Evolutionary conservation across 2,113 vertebrate species (phyloP).

Genomic region (Xyrauchen texanus): DNA sequence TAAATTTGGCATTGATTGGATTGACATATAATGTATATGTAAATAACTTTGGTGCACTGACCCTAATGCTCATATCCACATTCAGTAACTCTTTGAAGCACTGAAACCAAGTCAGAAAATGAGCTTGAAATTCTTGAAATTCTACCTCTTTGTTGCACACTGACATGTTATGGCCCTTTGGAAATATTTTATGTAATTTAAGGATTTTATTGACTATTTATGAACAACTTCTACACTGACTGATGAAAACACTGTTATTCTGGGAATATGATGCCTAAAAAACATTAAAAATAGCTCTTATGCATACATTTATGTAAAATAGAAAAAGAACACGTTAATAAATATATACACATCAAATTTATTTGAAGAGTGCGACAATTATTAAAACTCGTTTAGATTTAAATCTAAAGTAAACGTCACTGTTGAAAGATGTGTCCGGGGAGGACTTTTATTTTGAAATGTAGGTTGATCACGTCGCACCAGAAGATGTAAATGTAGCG

Average conservation of each 20-base stretch:
- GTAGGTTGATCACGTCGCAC: background rate
- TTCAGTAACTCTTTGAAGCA: conserved; percentile 50
- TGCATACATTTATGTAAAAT: conserved; percentile 68
- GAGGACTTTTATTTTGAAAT: conserved; percentile 56
- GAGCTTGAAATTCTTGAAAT: conserved; percentile 55
- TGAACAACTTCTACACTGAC: no score
- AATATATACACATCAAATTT: conserved; percentile 56
- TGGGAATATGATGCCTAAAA: conserved; percentile 36
- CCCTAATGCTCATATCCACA: conserved; percentile 38
- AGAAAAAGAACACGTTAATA: conserved; percentile 57
- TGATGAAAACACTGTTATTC: conserved; percentile 37
- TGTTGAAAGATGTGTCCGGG: background rate
- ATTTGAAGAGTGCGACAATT: conserved; percentile 3
- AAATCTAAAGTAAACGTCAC: background rate
- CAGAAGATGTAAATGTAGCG: conserved; percentile 31
- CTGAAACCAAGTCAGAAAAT: conserved; percentile 60
- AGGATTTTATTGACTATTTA: conserved; percentile 55
- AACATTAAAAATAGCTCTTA: conserved; percentile 60
- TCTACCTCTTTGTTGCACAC: conserved; percentile 76
- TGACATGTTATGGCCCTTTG: conserved; percentile 59
- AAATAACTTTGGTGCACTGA: conserved; percentile 42
- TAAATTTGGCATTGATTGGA: conserved; percentile 51
- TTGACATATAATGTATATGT: conserved; percentile 24
- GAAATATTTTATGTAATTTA: conserved; percentile 46
- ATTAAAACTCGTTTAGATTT: conserved; percentile 1